Evolutionary conservation across 35 echinoderm and acorn worm species (phyloP).

Genomic region (Diadema setosum): DNA sequence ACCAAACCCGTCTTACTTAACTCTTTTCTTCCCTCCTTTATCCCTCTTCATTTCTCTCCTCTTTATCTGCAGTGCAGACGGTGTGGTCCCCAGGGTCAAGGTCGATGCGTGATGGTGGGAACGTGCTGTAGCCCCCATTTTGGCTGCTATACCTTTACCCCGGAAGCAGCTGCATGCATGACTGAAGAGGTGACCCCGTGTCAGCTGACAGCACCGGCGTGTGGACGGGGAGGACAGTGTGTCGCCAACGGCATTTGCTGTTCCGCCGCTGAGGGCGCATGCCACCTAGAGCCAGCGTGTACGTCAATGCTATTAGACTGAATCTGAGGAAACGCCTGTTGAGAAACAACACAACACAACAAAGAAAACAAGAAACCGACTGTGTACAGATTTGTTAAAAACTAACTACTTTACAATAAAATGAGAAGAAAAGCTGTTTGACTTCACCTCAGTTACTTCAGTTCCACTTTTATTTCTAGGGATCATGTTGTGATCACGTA

Average conservation of each 20-base stretch:
- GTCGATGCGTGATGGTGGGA: neutral
- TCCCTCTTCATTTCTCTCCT: neutral
- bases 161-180: conserved; percentile 2
- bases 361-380: too few species aligned
- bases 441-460: too few species aligned
- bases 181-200: neutral
- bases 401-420: too few species aligned
- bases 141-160: neutral
- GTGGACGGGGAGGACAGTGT: neutral
- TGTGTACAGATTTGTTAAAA: too few species aligned
- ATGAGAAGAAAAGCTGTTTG: too few species aligned
- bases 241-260: conserved; percentile 3
- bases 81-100: neutral
- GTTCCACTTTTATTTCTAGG: too few species aligned
- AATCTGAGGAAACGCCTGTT: too few species aligned
- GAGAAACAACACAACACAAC: too few species aligned
- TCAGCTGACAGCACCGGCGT: neutral
- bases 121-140: conserved; percentile 2
- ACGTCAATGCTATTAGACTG: neutral
- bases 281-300: conserved; percentile 5
- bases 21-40: neutral
- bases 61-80: conserved; percentile 12
- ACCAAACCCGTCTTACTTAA: too few species aligned
- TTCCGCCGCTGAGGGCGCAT: conserved; percentile 4
- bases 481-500: too few species aligned